phyloP scores from a whole-genome alignment of 2,797 vertebrate species.

The Buphagus erythrorhynchus region DNA sequence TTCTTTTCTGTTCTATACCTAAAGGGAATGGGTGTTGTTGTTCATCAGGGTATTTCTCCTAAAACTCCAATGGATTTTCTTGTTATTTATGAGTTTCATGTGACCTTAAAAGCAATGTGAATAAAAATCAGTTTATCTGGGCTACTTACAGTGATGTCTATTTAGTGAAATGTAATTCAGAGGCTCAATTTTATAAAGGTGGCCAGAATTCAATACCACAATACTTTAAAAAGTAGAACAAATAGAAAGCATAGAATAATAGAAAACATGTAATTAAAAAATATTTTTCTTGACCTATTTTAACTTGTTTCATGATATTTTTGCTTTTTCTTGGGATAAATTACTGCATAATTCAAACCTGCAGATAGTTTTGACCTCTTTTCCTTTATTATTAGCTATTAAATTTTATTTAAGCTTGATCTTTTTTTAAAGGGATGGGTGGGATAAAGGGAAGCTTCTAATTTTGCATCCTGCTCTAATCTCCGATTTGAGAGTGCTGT shows the following conservation, averaged over 20 bases:
- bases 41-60: neutral
- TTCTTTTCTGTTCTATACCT: neutral
- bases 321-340: neutral
- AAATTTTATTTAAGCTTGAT: conserved; percentile 18
- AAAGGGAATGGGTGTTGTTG: neutral
- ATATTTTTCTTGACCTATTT: neutral
- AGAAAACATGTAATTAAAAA: neutral
- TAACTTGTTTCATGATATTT: neutral
- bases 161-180: neutral
- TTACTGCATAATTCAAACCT: conserved; percentile 7
- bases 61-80: neutral
- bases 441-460: conserved; percentile 19
- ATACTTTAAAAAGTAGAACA: neutral
- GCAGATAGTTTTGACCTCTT: neutral
- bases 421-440: neutral
- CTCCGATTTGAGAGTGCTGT: neutral
- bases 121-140: neutral
- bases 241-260: neutral
- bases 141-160: neutral
- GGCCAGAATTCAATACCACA: neutral
- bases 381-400: conserved; percentile 25
- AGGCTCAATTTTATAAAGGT: neutral
- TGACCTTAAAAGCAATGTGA: neutral
- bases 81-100: neutral
- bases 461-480: conserved; percentile 14